Evolutionary conservation across 2,888 invertebrate species (phyloP).

Genomic region (Netelia fuscicornis): DNA sequence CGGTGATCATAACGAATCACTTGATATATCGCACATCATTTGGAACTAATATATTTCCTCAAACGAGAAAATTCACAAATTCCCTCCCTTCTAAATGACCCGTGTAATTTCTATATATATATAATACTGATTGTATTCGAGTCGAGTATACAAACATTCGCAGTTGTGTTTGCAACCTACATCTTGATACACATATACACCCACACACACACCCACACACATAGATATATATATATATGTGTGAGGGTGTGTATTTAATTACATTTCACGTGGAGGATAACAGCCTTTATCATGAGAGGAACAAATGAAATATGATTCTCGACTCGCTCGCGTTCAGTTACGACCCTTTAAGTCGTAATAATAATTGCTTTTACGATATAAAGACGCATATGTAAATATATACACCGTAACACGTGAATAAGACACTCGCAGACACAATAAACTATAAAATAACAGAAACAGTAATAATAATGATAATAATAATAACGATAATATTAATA

Average conservation of each 20-base stretch:
- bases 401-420: conserved; percentile 56
- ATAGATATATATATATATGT: neutral
- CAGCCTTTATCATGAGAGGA: conserved; percentile 64
- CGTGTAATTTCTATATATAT: conserved; percentile 4
- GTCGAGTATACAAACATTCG: conserved; percentile 13
- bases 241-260: conserved; percentile 21
- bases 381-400: conserved; percentile 64
- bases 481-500: conserved; percentile 51
- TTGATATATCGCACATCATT: conserved; percentile 45
- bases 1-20: conserved; percentile 28
- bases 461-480: conserved; percentile 51
- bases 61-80: conserved; percentile 16
- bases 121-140: conserved; percentile 23
- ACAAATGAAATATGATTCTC: conserved; percentile 46
- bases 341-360: conserved; percentile 28
- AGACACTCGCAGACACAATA: conserved; percentile 54
- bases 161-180: conserved; percentile 19
- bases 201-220: neutral
- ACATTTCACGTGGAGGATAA: conserved; percentile 62
- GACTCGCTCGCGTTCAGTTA: conserved; percentile 10
- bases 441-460: conserved; percentile 38
- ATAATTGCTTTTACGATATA: conserved; percentile 49
- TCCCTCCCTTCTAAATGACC: conserved; percentile 10
- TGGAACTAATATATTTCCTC: neutral
- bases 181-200: conserved; percentile 21